Base-by-base conservation (phyloP, 2,888 invertebrate species). In the Amorpha juglandis region DNA sequence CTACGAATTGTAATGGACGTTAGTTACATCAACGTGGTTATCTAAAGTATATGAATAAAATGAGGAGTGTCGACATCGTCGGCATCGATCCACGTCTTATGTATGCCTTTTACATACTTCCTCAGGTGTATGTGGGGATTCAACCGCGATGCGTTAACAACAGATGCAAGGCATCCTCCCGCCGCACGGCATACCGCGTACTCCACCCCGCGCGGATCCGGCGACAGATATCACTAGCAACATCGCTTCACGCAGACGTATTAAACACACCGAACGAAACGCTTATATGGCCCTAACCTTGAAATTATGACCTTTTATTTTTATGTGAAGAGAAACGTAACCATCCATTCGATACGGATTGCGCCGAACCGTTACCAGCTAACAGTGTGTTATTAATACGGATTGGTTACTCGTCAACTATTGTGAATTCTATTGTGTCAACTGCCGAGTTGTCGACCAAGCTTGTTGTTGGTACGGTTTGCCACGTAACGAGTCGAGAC, bases 101-200 rank as follows among this genome's bases (percentile, higher is more conserved):
- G 79, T 92, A 87, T 83, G 72, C 78, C 79, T 76, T 89, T 81
- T 91, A 91, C 90, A 91, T 90, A 89, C 82, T 86, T 88, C 87
- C 88, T 88, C 83, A 86, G 83, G 82, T 82, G 82, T 90, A 90
- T 91, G 89, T 91, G 86, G 91, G 88, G 90, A 89, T 90, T 89
- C 88, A 89, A 89, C 88, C 84, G 89, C 89, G 89, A 91, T 91
- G 92, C 91, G 91, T 91, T 91, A 91, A 90, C 88, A 91, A 90
- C 88, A 81, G 82, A 87, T 91, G 91, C 90, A 83, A 82, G 83
- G 81, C 80, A 91, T 84, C 82, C 83, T 80, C 87, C 75, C 79
- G 68, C 77, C 81, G 80, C 81, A 74, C 78, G 66, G 66, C 69
- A 19, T 75, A 69, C 66, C 72, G 62, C 74, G 27, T 75, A 9